These are phyloP conservation scores for Spermophilus dauricus DNA, from an alignment of 2,113 vertebrate species.

Conservation along the genomic window DNA sequence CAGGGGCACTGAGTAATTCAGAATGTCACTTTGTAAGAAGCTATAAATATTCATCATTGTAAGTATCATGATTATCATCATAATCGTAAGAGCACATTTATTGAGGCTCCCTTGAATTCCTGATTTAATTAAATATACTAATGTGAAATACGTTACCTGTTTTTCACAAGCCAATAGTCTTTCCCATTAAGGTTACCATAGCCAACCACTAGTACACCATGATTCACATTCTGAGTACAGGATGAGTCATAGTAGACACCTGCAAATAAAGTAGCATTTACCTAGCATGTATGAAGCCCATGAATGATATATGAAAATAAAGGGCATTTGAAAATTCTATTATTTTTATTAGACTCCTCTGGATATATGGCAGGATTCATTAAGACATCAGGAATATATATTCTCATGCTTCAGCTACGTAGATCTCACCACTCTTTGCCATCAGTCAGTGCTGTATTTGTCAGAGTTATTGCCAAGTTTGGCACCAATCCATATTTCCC, in stretches of 20 bases:
- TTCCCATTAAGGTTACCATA: constrained; percentile 91
- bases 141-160: constrained; percentile 90
- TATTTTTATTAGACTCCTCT: constrained; percentile 28
- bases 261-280: constrained; percentile 83
- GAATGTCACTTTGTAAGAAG: neutral
- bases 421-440: neutral
- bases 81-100: constrained; percentile 13
- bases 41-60: neutral
- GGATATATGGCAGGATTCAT: neutral
- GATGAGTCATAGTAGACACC: constrained; percentile 93
- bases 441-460: neutral
- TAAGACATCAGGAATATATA: neutral
- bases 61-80: neutral
- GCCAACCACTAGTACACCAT: constrained; percentile 92
- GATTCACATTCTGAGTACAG: constrained; percentile 91
- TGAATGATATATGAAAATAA: neutral
- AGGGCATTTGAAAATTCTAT: neutral
- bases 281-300: too few species aligned
- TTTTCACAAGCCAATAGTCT: constrained; percentile 97
- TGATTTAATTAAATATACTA: constrained; percentile 31
- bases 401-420: neutral
- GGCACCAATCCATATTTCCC: neutral
- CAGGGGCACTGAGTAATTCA: neutral
- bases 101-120: neutral
- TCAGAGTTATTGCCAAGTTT: constrained; percentile 1